These are phyloP conservation scores for Archocentrus centrarchus DNA, from an alignment of 2,113 vertebrate genomes.

Conservation along the genomic window DNA sequence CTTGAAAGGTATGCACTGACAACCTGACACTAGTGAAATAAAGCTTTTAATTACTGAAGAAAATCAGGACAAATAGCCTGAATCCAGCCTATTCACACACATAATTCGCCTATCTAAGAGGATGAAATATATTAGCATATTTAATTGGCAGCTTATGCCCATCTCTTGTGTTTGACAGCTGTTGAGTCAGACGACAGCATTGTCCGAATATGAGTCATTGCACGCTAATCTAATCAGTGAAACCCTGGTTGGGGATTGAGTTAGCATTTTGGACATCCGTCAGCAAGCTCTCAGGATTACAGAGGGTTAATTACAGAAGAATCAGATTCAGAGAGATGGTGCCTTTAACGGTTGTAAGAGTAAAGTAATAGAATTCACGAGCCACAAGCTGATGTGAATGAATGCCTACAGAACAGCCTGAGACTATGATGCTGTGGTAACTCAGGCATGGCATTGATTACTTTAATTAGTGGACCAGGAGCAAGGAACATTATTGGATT, in stretches of 20 bases:
- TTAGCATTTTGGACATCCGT: conserved; percentile 71
- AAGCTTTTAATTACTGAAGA: conserved; percentile 54
- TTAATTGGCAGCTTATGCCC: conserved; percentile 64
- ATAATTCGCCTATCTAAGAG: conserved; percentile 65
- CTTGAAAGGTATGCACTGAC: conserved; percentile 3
- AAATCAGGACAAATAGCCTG: conserved; percentile 40
- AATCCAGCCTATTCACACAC: conserved; percentile 40
- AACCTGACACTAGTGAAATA: conserved; percentile 26
- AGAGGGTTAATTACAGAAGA: conserved; percentile 73
- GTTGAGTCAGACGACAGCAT: conserved; percentile 69
- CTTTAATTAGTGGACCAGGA: conserved; percentile 67
- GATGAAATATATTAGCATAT: conserved; percentile 77
- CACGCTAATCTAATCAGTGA: conserved; percentile 72
- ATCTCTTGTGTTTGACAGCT: conserved; percentile 73
- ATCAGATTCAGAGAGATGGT: conserved; percentile 58
- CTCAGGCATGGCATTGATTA: conserved; percentile 69
- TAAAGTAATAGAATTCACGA: conserved; percentile 54
- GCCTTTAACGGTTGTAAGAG: conserved; percentile 52
- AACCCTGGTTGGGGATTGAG: conserved; percentile 62
- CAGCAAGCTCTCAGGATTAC: conserved; percentile 71
- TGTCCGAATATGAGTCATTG: conserved; percentile 71
- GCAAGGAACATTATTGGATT: conserved; percentile 65
- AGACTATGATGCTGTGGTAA: conserved; percentile 47
- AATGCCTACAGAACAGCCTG: conserved; percentile 5
- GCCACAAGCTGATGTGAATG: conserved; percentile 30